These are phyloP conservation scores for Eupithecia inturbata DNA, from an alignment of 2,888 invertebrate species.

Conservation along the genomic window DNA sequence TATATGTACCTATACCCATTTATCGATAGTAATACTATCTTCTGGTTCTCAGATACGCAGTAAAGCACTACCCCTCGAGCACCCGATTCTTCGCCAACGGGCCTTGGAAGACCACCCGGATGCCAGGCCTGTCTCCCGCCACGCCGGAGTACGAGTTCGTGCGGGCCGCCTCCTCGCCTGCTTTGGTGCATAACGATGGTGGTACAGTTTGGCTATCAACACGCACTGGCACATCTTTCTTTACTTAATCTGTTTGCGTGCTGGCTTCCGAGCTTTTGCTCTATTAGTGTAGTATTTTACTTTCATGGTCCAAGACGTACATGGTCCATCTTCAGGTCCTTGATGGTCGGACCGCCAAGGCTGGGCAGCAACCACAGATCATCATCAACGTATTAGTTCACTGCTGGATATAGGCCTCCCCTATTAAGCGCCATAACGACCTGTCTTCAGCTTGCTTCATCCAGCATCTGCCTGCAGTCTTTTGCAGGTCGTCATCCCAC, in stretches of 20 bases:
- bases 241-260: not conserved
- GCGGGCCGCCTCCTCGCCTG: conserved; percentile 62
- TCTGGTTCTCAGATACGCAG: conserved; percentile 49
- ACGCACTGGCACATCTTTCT: conserved; percentile 60
- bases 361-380: too few relatives aligned
- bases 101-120: conserved; percentile 68
- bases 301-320: too few relatives aligned
- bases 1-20: too few relatives aligned
- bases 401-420: too few relatives aligned
- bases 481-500: too few relatives aligned
- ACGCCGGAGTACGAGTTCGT: conserved; percentile 70
- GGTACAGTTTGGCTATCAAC: conserved; percentile 67
- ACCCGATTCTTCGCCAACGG: conserved; percentile 55
- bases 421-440: too few relatives aligned
- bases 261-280: not conserved
- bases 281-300: not conserved
- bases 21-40: too few relatives aligned
- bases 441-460: too few relatives aligned
- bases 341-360: too few relatives aligned
- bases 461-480: too few relatives aligned
- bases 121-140: conserved; percentile 54
- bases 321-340: too few relatives aligned
- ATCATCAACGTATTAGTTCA: too few relatives aligned
- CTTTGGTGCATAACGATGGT: conserved; percentile 62
- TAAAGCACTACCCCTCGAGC: conserved; percentile 64